Evolutionary conservation across 2,113 vertebrate species (phyloP).

Genomic region (Vanacampus margaritifer): DNA sequence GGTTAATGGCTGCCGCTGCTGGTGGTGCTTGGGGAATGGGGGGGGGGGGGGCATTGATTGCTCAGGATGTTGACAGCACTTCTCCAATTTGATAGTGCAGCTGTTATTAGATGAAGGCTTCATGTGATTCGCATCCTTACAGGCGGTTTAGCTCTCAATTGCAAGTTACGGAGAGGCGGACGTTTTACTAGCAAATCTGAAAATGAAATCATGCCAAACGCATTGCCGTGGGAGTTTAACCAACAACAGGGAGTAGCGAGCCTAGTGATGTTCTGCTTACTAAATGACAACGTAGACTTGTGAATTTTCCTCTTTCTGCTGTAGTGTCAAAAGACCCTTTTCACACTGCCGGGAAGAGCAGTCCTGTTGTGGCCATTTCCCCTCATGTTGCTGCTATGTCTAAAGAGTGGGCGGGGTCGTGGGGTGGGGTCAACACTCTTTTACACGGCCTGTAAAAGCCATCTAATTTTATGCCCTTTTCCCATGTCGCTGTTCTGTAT

Average conservation of each 20-base stretch:
- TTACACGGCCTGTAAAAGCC: background rate
- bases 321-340: too few species aligned
- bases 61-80: constrained; percentile 73
- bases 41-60: constrained; percentile 68
- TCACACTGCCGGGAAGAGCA: too few species aligned
- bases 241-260: background rate
- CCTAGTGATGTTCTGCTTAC: background rate
- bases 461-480: background rate
- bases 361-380: too few species aligned
- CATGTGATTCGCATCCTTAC: constrained; percentile 32
- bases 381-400: too few species aligned
- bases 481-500: background rate
- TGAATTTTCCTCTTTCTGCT: background rate
- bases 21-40: constrained; percentile 51
- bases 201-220: background rate
- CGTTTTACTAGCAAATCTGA: background rate
- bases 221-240: background rate
- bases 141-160: constrained; percentile 13
- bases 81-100: constrained; percentile 67
- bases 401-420: too few species aligned
- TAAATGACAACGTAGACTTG: background rate
- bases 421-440: too few species aligned
- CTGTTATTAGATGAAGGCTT: constrained; percentile 63
- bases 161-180: background rate
- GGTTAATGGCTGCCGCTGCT: constrained; percentile 64